phyloP scores from a whole-genome alignment of 2,113 vertebrate genomes.

The Microtus richardsoni region DNA sequence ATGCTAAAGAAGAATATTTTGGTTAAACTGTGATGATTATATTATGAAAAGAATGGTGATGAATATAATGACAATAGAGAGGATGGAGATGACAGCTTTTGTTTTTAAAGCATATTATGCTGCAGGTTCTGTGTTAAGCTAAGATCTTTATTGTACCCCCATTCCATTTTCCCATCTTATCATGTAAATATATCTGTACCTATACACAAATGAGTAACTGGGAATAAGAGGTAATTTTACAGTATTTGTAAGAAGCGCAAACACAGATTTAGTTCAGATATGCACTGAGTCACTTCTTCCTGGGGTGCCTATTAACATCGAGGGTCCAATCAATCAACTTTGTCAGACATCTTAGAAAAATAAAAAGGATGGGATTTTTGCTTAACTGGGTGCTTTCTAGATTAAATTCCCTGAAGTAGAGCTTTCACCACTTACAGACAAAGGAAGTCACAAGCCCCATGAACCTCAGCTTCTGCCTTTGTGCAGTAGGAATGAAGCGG shows the following conservation, averaged over 20 bases:
- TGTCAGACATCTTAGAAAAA: not conserved
- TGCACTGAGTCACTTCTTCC: not conserved
- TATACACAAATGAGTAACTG: not conserved
- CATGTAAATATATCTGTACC: not conserved
- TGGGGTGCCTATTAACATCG: not conserved
- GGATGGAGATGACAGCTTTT: no score
- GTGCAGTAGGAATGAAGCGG: not conserved
- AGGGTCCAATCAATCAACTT: not conserved
- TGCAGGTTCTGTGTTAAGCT: not conserved
- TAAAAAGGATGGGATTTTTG: not conserved
- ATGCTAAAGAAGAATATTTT: no score
- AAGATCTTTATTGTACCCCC: not conserved
- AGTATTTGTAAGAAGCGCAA: constrained; percentile 16
- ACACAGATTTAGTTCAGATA: not conserved
- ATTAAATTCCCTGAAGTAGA: not conserved
- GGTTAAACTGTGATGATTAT: not conserved
- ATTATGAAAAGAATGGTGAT: not conserved
- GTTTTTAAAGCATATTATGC: not conserved
- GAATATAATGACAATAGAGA: accelerated
- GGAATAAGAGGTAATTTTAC: not conserved
- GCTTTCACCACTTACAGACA: not conserved
- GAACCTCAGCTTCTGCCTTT: not conserved
- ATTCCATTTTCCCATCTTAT: not conserved
- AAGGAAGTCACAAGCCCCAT: not conserved
- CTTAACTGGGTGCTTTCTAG: not conserved